Evolutionary conservation across 2,888 invertebrate species (phyloP), one percentile per base, ranked within the genome.

Genomic region (Lobophora halterata): DNA sequence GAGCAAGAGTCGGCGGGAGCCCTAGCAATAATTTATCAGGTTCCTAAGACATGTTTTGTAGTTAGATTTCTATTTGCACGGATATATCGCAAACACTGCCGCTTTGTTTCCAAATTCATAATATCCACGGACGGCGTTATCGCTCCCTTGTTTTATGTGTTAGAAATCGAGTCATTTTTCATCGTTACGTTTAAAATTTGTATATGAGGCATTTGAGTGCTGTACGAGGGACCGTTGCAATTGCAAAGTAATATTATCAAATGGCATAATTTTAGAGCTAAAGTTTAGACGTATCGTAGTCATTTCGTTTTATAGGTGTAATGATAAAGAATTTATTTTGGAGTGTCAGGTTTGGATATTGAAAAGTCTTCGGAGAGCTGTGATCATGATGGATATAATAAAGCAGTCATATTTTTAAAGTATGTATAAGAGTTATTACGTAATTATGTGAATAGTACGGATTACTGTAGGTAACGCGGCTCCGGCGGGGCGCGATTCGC

Each of bases 11-110:
- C 56, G 57, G 62, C 77, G 78, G 75, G 75, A 73, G 77, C 81
- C 79, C 80, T 86, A 86, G 86, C 86, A 82, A 86, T 86, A 87
- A 85, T 87, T 85, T 83, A 83, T 75, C 85, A 79, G 87, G 87
- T 87, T 87, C 87, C 87, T 87, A 87, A 86, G 81, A 85, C 79
- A 80, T 78, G 79, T 81, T 83, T 81, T 76, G 79, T 86, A 86
- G 82, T 85, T 83, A 83, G 82, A 82, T 81, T 36, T 83, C 78
- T 86, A 81, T 78, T 43, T 83, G 86, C 86, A 85, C 83, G 81
- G 81, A 79, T 78, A 38, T 79, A 75, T 80, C 80, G 83, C 83
- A 66, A 79, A 79, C 86, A 86, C 86, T 83, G 86, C 85, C 86
- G 86, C 86, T 85, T 83, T 61, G 63, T 79, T 77, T 79, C 77